phyloP scores from a whole-genome alignment of 2,797 vertebrate genomes.

The Rallus crepitans region DNA sequence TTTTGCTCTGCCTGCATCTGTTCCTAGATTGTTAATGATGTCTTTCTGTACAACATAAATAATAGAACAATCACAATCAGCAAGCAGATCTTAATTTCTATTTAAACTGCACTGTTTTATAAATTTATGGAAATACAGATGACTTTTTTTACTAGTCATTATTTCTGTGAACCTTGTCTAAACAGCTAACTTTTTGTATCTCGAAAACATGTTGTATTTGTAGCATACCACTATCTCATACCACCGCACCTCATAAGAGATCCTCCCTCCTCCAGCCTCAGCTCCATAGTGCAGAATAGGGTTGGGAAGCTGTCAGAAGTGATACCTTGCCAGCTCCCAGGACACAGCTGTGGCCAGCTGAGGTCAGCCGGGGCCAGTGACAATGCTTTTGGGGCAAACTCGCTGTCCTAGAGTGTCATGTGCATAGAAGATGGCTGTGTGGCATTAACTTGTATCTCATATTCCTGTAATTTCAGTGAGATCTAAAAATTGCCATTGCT shows the following conservation, averaged over 20 bases:
- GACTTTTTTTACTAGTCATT: not conserved
- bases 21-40: slow-evolving; percentile 6
- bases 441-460: not conserved
- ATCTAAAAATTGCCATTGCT: not conserved
- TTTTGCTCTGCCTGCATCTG: slow-evolving; percentile 8
- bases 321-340: not conserved
- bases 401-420: rapidly evolving
- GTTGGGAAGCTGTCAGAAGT: not conserved
- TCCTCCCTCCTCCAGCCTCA: not conserved
- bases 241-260: not conserved
- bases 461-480: not conserved
- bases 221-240: not conserved
- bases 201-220: not conserved
- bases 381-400: not conserved
- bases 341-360: not conserved
- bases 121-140: not conserved
- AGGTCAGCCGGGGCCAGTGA: not conserved
- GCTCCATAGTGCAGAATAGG: not conserved
- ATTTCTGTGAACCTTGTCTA: not conserved
- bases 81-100: not conserved
- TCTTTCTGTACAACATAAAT: slow-evolving; percentile 9
- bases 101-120: not conserved
- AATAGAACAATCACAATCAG: not conserved
- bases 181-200: rapidly evolving
- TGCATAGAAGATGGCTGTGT: not conserved